Evolutionary conservation across 2,888 invertebrate genomes (phyloP).

Genomic region (Perithous albicinctus): DNA sequence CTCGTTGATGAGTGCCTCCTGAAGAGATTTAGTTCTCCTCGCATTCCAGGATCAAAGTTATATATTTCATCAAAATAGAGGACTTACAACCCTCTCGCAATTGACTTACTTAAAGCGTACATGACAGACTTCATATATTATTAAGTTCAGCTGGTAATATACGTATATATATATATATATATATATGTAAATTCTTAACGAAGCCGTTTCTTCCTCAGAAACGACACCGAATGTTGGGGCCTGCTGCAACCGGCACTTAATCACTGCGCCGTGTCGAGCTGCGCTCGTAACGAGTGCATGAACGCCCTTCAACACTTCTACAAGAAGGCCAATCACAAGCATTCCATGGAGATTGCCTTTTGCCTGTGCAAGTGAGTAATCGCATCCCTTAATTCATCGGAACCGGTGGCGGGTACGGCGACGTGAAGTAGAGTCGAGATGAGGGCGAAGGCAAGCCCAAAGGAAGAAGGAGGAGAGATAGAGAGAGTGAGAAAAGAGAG

Average conservation of each 20-base stretch:
- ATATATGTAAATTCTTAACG: conserved; percentile 10
- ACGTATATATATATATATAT: no score
- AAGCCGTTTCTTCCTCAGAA: conserved; percentile 85
- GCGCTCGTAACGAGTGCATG: conserved; percentile 95
- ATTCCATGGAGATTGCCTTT: conserved; percentile 96
- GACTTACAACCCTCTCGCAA: not conserved
- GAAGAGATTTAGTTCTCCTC: conserved; percentile 19
- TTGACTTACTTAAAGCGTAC: not conserved
- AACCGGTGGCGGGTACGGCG: conserved; percentile 18
- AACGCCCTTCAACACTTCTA: conserved; percentile 94
- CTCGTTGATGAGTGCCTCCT: not conserved
- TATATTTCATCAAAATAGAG: not conserved
- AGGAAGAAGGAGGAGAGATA: conserved; percentile 24
- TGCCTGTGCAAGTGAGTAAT: conserved; percentile 95
- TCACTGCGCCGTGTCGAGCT: conserved; percentile 91
- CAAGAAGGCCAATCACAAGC: conserved; percentile 91
- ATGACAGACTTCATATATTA: conserved; percentile 7
- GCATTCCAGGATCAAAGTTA: not conserved
- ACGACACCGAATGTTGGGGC: conserved; percentile 91
- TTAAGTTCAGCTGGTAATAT: not conserved
- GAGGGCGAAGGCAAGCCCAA: not conserved
- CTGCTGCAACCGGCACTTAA: conserved; percentile 93
- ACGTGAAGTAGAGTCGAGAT: conserved; percentile 14
- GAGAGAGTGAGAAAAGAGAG: conserved; percentile 34
- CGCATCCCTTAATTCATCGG: conserved; percentile 64